These are phyloP conservation scores for Oreochromis spilurus DNA, from an alignment of 2,113 vertebrate species.

Conservation along the genomic window DNA sequence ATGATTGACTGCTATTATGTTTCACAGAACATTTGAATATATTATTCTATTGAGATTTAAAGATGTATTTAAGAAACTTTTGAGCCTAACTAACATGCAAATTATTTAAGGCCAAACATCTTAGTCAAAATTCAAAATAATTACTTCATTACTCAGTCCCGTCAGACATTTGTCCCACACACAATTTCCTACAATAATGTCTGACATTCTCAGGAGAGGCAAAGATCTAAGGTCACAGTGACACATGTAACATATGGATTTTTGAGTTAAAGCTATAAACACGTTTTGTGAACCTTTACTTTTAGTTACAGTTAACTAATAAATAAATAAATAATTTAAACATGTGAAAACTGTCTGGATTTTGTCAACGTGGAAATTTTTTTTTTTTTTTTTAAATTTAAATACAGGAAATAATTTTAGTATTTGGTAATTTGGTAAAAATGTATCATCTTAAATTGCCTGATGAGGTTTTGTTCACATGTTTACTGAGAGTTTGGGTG, in stretches of 20 bases:
- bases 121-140: not conserved
- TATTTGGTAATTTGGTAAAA: not conserved
- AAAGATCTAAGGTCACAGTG: not conserved
- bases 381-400: no score
- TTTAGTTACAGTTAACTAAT: not conserved
- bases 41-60: not conserved
- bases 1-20: not conserved
- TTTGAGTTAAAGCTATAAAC: not conserved
- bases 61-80: not conserved
- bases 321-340: not conserved
- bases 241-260: not conserved
- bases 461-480: not conserved
- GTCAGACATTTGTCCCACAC: not conserved
- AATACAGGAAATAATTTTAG: not conserved
- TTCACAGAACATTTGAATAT: not conserved
- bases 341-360: not conserved
- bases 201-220: not conserved
- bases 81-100: not conserved
- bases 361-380: not conserved
- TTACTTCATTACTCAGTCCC: not conserved
- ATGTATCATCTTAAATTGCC: not conserved
- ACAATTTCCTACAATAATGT: not conserved
- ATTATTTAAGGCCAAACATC: not conserved
- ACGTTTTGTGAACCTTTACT: not conserved
- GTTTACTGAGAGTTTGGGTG: not conserved